Evolutionary conservation across 2,797 vertebrate species (phyloP).

Genomic region (Ispidina lecontei): DNA sequence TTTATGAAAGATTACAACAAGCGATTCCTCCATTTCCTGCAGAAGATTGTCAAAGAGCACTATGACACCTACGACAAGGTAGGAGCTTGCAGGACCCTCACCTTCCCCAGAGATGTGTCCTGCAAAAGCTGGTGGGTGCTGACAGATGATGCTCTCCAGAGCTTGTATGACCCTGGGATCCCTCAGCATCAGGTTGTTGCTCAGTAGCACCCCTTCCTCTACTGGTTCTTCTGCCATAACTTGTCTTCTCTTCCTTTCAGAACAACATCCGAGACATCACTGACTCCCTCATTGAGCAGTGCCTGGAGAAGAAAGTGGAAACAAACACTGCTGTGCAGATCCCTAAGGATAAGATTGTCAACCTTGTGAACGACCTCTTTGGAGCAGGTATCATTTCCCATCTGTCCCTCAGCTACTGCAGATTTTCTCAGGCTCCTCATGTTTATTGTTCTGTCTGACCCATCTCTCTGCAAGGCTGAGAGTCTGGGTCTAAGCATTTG

Average conservation of each 20-base stretch:
- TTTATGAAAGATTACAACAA: slow-evolving; percentile 80
- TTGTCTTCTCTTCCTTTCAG: slow-evolving; percentile 71
- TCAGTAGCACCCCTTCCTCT: background rate
- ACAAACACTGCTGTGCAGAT: slow-evolving; percentile 75
- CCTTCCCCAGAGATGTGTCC: rapidly evolving
- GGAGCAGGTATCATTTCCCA: slow-evolving; percentile 72
- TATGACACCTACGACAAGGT: slow-evolving; percentile 86
- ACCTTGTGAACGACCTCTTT: slow-evolving; percentile 89
- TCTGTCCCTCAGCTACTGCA: background rate
- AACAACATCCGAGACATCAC: slow-evolving; percentile 89
- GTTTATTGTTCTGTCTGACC: background rate
- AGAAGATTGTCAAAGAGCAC: slow-evolving; percentile 83
- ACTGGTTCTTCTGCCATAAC: background rate
- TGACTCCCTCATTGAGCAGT: slow-evolving; percentile 88
- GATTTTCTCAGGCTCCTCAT: background rate
- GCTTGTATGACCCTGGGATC: rapidly evolving
- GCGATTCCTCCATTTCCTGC: slow-evolving; percentile 75
- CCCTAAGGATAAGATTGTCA: slow-evolving; percentile 85
- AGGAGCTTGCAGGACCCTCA: background rate
- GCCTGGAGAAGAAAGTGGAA: slow-evolving; percentile 81
- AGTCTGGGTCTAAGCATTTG: background rate
- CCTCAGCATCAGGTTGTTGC: background rate
- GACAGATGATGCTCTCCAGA: background rate
- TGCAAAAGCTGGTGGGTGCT: background rate
- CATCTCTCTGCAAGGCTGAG: background rate